Evolutionary conservation across 2,113 vertebrate species (phyloP).

Genomic region (Pelecanus crispus): DNA sequence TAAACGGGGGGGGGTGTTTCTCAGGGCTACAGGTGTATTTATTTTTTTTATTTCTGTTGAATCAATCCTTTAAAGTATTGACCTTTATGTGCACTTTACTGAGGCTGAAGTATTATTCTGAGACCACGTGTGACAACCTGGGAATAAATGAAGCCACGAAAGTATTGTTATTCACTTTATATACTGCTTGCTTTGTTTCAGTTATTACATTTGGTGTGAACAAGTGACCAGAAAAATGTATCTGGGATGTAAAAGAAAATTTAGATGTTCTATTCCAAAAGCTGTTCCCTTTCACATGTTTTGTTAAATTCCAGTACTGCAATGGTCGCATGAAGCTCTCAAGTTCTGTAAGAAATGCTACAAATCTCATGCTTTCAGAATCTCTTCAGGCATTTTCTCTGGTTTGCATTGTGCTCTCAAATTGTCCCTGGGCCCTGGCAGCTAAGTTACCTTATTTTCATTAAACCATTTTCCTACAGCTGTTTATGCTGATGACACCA

Average conservation of each 20-base stretch:
- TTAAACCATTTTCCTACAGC: neutral
- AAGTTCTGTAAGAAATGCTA: neutral
- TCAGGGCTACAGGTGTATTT: neutral
- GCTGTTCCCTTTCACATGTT: neutral
- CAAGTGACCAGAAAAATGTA: neutral
- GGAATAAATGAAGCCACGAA: neutral
- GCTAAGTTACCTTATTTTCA: neutral
- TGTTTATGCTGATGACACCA: neutral
- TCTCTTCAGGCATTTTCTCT: neutral
- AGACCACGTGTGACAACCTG: neutral
- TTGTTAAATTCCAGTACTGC: neutral
- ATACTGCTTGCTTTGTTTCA: neutral
- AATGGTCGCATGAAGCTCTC: neutral
- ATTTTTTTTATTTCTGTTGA: neutral
- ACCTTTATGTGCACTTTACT: neutral
- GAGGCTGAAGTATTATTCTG: neutral
- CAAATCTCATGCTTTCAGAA: neutral
- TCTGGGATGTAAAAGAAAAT: neutral
- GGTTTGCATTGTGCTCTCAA: neutral
- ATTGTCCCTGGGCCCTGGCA: neutral
- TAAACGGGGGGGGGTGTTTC: neutral
- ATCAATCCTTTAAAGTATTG: neutral
- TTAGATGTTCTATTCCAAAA: neutral
- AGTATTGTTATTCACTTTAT: neutral
- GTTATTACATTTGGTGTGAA: neutral